Evolutionary conservation across 2,797 vertebrate genomes (phyloP), one percentile per base, ranked within the genome.

Genomic region (Chanos chanos): DNA sequence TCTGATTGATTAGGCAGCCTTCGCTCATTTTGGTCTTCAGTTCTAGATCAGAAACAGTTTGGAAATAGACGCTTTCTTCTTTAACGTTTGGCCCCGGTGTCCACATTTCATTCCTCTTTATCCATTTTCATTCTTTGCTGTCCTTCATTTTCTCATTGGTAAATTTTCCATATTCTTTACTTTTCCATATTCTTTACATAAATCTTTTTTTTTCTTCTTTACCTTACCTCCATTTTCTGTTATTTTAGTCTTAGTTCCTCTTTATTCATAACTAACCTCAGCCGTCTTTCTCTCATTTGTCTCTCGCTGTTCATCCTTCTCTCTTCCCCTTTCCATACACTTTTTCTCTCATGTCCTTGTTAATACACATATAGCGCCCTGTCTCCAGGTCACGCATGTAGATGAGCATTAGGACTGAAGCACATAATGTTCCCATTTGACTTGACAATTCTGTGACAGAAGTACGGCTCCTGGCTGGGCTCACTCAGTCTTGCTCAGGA

Each of bases 1-100:
- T 69, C 71, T 71, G 80, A 86, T 85, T 86, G 83, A 87, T 87
- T 85, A 82, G 76, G 58, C 77, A 64, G 64, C 73, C 79, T 71
- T 81, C 81, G 78, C 73, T 78, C 81, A 69, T 75, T 64, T 74
- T 74, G 77, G 70, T 79, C 41, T 21, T 31, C 18, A 41, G 25
- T 12, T 2, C 22, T 16, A 27, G 41, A 45, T 34, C 3, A 28
- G n/a, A n/a, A n/a, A n/a, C n/a, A n/a, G n/a, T n/a, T n/a, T n/a
- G n/a, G n/a, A n/a, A n/a, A n/a, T n/a, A 33, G 5, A n/a, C 33
- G n/a, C 33, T 10, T 33, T 31, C 31, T 31, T 33, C 36, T n/a
- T 5, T 13, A n/a, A 13, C 12, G n/a, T 9, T 9, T 5, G 10
- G 10, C 12, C n/a, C 36, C 33, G 36, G n/a, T 36, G 33, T 12